Conservation (phyloP, 1,140 invertebrate genomes). For the Anastatus disparis region DNA sequence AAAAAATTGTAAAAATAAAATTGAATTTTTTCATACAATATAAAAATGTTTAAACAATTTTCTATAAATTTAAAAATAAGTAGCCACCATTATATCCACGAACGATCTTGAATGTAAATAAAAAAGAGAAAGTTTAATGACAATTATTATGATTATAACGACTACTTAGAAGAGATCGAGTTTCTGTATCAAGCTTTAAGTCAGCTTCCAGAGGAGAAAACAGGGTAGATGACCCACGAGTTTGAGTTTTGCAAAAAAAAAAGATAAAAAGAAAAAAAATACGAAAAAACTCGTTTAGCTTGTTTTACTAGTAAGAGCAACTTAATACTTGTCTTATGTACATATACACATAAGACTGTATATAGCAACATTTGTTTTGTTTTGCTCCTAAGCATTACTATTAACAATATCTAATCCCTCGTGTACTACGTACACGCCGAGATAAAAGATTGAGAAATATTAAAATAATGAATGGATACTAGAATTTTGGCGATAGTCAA, state of each 20-base stretch:
- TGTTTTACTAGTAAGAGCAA: conserved; percentile 46
- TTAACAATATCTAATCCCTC: background rate
- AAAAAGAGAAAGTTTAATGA: background rate
- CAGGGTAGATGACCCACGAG: conserved; percentile 48
- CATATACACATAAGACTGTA: background rate
- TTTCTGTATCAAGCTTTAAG: conserved; percentile 19
- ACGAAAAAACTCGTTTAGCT: conserved; percentile 51
- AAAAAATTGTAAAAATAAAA: too few relatives aligned
- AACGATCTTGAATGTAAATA: too few relatives aligned
- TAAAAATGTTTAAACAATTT: too few relatives aligned
- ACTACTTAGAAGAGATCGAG: conserved; percentile 10
- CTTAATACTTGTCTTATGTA: conserved; percentile 35
- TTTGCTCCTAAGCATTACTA: background rate
- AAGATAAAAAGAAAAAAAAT: too few relatives aligned
- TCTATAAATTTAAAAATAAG: too few relatives aligned
- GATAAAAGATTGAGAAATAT: too few relatives aligned
- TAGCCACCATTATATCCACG: too few relatives aligned
- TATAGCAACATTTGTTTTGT: conserved; percentile 5
- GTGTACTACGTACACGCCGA: background rate
- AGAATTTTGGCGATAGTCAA: too few relatives aligned
- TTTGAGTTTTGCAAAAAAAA: conserved; percentile 35
- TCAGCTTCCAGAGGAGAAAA: conserved; percentile 41
- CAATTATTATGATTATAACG: background rate
- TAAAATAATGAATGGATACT: too few relatives aligned
- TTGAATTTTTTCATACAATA: too few relatives aligned